Conservation (phyloP, 1,140 invertebrate species). For the Mizuhopecten yessoensis region DNA sequence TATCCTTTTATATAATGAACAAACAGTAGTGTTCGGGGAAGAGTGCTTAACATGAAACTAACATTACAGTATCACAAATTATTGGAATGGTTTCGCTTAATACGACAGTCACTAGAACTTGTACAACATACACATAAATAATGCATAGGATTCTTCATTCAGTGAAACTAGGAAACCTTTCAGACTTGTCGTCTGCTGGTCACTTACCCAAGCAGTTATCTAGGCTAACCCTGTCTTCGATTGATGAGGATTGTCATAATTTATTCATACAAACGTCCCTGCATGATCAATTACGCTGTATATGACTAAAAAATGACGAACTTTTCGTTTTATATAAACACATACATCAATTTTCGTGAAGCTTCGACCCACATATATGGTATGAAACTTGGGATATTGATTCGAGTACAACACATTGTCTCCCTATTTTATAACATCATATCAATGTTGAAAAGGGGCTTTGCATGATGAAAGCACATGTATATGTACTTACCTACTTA, state of each 20-base stretch:
- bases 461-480: too few relatives aligned
- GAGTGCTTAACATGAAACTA: too few relatives aligned
- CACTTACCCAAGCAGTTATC: not conserved
- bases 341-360: not conserved
- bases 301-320: not conserved
- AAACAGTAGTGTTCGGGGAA: too few relatives aligned
- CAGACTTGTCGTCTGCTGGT: not conserved
- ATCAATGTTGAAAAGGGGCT: too few relatives aligned
- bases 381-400: not conserved
- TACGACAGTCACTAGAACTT: not conserved
- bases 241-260: not conserved
- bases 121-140: not conserved
- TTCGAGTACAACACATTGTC: not conserved
- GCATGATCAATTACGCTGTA: not conserved
- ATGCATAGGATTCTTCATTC: not conserved
- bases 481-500: too few relatives aligned
- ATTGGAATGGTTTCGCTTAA: not conserved
- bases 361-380: not conserved
- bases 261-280: conserved; percentile 10
- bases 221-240: not conserved
- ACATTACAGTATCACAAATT: too few relatives aligned
- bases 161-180: not conserved
- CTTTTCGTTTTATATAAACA: not conserved
- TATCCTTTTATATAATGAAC: too few relatives aligned
- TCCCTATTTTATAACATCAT: too few relatives aligned